Conservation (phyloP, 2,797 vertebrate species). For the Notolabrus celidotus region DNA sequence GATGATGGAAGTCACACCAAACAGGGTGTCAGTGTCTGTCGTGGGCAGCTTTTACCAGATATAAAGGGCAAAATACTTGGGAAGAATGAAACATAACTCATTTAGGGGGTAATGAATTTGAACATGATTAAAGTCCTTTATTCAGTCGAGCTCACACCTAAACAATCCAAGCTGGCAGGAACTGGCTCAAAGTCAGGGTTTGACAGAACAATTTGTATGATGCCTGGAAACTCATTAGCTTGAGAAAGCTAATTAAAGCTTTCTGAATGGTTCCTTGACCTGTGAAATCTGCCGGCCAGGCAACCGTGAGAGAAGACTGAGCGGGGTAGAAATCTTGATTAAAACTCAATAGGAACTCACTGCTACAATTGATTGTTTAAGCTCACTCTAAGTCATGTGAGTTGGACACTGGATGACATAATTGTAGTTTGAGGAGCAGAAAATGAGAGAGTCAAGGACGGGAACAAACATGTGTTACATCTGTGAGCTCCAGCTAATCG, state of each 20-base stretch:
- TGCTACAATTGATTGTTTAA: constrained; percentile 70
- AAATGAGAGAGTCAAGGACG: constrained; percentile 11
- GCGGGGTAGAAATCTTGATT: constrained; percentile 76
- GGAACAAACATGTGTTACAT: constrained; percentile 20
- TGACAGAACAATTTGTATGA: constrained; percentile 83
- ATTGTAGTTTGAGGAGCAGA: constrained; percentile 41
- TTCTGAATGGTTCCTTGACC: constrained; percentile 81
- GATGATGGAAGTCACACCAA: constrained; percentile 58
- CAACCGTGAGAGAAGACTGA: constrained; percentile 65
- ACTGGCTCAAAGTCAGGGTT: constrained; percentile 76
- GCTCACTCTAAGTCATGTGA: constrained; percentile 46
- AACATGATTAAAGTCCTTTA: constrained; percentile 75
- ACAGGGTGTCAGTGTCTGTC: constrained; percentile 54
- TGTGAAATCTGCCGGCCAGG: constrained; percentile 71
- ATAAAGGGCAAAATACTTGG: constrained; percentile 48
- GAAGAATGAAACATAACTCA: constrained; percentile 70
- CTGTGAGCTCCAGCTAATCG: constrained; percentile 16
- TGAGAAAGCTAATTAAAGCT: constrained; percentile 81
- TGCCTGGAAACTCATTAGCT: constrained; percentile 76
- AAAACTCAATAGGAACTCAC: constrained; percentile 71
- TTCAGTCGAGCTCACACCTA: constrained; percentile 66
- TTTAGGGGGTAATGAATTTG: constrained; percentile 76
- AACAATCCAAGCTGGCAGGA: constrained; percentile 69
- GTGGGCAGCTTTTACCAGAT: constrained; percentile 33
- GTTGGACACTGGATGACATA: constrained; percentile 31